Evolutionary conservation across 2,888 invertebrate species (phyloP).

Genomic region (Plemyria rubiginata): DNA sequence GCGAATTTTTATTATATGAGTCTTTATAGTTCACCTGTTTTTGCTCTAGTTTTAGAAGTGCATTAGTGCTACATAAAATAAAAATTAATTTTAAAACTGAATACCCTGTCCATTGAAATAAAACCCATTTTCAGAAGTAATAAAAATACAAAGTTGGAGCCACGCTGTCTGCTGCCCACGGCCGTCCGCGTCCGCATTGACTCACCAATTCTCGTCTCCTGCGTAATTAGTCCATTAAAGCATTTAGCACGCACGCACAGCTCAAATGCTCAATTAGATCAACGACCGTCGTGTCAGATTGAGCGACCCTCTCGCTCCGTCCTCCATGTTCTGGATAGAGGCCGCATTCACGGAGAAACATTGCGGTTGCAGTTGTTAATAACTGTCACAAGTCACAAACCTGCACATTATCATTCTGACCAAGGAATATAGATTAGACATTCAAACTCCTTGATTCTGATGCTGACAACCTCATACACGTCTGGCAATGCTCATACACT

Average conservation of each 20-base stretch:
- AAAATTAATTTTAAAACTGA: no score
- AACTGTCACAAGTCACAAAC: not conserved
- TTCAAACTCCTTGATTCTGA: no score
- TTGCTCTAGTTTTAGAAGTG: no score
- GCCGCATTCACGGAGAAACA: not conserved
- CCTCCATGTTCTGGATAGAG: conserved; percentile 58
- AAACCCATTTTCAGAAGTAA: conserved; percentile 23
- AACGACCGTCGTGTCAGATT: conserved; percentile 77
- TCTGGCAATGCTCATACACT: no score
- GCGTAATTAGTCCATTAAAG: conserved; percentile 79
- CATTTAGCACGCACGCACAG: conserved; percentile 76
- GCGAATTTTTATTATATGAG: no score
- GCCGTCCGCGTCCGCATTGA: conserved; percentile 72
- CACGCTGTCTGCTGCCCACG: conserved; percentile 84
- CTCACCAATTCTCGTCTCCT: conserved; percentile 76
- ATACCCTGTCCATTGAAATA: conserved; percentile 3
- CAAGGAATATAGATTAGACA: no score
- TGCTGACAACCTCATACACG: no score
- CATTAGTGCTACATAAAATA: no score
- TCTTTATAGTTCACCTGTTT: no score
- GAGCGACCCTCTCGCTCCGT: conserved; percentile 54
- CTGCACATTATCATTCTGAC: not conserved
- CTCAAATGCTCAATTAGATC: conserved; percentile 82
- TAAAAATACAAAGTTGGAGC: conserved; percentile 65
- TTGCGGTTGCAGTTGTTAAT: not conserved